A percentile compares a stretch with the other conserved stretches of the same genome.
phyloP scores from a whole-genome alignment of 2,888 invertebrate genomes.

The Cremastinae sp. region DNA sequence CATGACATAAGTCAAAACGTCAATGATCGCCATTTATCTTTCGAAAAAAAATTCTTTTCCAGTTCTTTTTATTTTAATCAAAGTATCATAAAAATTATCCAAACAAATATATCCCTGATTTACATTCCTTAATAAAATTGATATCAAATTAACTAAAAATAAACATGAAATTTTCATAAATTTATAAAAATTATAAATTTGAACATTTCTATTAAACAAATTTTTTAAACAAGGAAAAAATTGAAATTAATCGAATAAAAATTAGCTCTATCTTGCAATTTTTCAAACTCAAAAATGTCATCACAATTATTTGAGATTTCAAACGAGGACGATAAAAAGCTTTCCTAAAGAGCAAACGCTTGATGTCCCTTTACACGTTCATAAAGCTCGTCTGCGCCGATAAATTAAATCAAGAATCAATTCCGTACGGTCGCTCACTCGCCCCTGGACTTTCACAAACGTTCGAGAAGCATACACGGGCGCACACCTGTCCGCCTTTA shows the following conservation, averaged over 20 bases:
- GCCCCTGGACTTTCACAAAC: conserved; percentile 58
- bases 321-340: no score
- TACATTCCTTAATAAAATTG: no score
- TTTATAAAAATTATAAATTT: not conserved
- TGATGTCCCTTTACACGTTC: not conserved
- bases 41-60: not conserved
- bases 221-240: not conserved
- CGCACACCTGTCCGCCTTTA: conserved; percentile 1
- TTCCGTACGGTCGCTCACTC: conserved; percentile 48
- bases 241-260: conserved; percentile 7
- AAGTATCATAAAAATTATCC: no score
- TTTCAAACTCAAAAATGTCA: no score
- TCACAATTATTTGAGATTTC: no score
- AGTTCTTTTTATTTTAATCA: no score
- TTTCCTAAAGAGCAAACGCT: no score
- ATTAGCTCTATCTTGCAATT: conserved; percentile 47
- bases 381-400: conserved; percentile 41
- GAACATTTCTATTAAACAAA: conserved; percentile 17
- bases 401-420: conserved; percentile 60
- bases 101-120: no score
- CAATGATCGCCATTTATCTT: no score
- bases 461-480: conserved; percentile 36
- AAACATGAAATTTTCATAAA: not conserved
- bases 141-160: conserved; percentile 3
- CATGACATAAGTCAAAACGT: no score